Percentiles rank a stretch among this genome's conserved stretches.
These are phyloP conservation scores for Bhutanitis thaidina DNA, from an alignment of 2,888 invertebrate genomes.

Conservation along the genomic window DNA sequence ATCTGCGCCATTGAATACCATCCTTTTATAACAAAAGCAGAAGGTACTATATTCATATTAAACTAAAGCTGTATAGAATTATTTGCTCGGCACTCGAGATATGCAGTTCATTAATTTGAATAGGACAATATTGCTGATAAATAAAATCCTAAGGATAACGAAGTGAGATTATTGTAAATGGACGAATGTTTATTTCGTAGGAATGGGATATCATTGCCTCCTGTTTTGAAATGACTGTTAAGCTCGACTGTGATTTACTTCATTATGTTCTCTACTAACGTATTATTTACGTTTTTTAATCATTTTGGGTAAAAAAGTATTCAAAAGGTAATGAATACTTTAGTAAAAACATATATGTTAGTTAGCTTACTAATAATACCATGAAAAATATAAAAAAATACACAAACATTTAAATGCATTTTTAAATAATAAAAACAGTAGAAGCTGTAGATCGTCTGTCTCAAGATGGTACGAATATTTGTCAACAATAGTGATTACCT, in stretches of 20 bases:
- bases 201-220: neutral
- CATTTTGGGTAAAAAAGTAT: too few relatives aligned
- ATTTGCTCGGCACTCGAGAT: conserved; percentile 18
- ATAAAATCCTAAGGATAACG: conserved; percentile 5
- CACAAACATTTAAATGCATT: too few relatives aligned
- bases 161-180: conserved; percentile 4
- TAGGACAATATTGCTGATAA: conserved; percentile 17
- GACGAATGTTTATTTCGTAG: neutral
- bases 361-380: too few relatives aligned
- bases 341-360: too few relatives aligned
- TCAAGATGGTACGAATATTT: too few relatives aligned
- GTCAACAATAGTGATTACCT: too few relatives aligned
- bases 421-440: too few relatives aligned
- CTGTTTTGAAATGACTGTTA: neutral
- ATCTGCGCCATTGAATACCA: neutral
- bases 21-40: conserved; percentile 17
- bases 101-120: conserved; percentile 17
- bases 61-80: neutral
- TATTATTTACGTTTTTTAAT: too few relatives aligned
- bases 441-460: too few relatives aligned
- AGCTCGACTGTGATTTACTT: neutral
- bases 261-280: too few relatives aligned
- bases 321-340: too few relatives aligned
- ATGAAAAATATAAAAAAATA: too few relatives aligned
- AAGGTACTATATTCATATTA: conserved; percentile 10